Evolutionary conservation across 2,888 invertebrate genomes (phyloP), one percentile per base, ranked within the genome.

Genomic region (Phania funesta): DNA sequence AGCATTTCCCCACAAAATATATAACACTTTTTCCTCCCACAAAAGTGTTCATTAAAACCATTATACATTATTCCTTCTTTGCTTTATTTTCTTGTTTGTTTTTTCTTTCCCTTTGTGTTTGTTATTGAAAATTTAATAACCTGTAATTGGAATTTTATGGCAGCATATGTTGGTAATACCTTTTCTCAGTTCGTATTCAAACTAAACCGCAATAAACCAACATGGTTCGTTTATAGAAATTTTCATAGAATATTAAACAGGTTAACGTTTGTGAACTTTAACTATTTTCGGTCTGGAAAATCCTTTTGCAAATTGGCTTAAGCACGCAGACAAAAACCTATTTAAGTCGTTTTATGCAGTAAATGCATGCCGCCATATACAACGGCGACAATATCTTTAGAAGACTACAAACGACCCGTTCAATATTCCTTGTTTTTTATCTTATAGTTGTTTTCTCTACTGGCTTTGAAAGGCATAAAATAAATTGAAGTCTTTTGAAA

Each of bases 141-240:
- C 67, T 35, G 62, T 80, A 74, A 80, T 68, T 79, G 73, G 35
- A 73, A 73, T 73, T 67, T 60, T 58, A 38, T 71, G 74, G 48
- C 54, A 74, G 16, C 79, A 80, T 62, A 46, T 80, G 79, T 20
- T 74, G 62, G 26, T 22, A 54, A 60, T 60, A 32, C 41, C 8
- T n/a, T 50, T 38, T 16, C 18, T n/a, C 60, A 60, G n/a, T 50
- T 79, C 9, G 16, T 41, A 67, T 75, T 74, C 52, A 20, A 44
- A 67, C 67, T 44, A 79, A 67, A 20, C 35, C 48, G 38, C 46
- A 54, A 74, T 80, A 74, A 80, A 48, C 65, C 41, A 67, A 46
- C 62, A 74, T 74, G 60, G 41, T 60, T 46, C 79, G 74, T 80
- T 80, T 80, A 74, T 68, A 60, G 74, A 80, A 80, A 74, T 54